Evolutionary conservation across 2,888 invertebrate species (phyloP).

Genomic region (Microplitis manilae): DNA sequence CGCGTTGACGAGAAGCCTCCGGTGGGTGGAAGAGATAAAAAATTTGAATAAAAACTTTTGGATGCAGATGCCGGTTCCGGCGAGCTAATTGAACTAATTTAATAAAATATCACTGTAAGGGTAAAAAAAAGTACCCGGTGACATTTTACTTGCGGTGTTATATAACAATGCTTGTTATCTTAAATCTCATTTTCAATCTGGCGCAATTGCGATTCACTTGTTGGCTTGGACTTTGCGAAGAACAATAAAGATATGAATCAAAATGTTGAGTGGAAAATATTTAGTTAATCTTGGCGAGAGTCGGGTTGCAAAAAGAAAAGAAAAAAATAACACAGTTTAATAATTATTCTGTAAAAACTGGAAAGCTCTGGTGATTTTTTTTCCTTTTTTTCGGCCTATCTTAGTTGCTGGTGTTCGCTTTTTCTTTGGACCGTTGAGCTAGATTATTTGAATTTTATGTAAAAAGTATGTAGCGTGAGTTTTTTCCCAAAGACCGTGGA

Average conservation of each 20-base stretch:
- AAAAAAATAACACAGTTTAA: no score
- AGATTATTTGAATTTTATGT: slow-evolving; percentile 22
- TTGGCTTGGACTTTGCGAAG: neutral
- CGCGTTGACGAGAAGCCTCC: slow-evolving; percentile 22
- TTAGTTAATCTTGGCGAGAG: neutral
- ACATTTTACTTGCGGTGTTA: neutral
- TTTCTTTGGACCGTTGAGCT: neutral
- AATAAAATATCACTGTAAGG: slow-evolving; percentile 13
- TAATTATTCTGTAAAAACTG: no score
- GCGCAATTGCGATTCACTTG: neutral
- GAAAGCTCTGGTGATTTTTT: no score
- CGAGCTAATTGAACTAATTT: slow-evolving; percentile 34
- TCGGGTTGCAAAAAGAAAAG: neutral
- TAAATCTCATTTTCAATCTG: neutral
- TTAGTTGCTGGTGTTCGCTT: neutral
- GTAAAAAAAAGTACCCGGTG: slow-evolving; percentile 4
- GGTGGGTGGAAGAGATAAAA: neutral
- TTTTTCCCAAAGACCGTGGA: slow-evolving; percentile 10
- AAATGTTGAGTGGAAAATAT: neutral
- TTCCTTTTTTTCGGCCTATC: no score
- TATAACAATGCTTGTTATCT: neutral
- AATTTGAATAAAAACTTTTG: neutral
- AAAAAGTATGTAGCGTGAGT: neutral
- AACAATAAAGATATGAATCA: neutral
- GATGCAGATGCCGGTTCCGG: neutral